Evolutionary conservation across 2,113 vertebrate genomes (phyloP), one percentile per base, ranked within the genome.

Genomic region (Anarrhichthys ocellatus): DNA sequence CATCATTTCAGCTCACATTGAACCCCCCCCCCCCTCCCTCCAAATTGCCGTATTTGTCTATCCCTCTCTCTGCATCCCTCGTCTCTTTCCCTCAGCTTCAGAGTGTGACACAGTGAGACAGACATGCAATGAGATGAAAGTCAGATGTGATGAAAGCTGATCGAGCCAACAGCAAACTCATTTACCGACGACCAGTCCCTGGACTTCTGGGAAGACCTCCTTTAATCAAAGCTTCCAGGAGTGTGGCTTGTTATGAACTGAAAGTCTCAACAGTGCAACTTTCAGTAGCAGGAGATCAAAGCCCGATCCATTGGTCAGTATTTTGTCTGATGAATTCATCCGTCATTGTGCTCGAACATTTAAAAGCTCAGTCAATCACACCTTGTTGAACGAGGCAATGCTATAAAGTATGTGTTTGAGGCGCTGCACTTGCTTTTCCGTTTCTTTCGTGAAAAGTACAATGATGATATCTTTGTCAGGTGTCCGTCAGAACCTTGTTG

Each of bases 121-220:
- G 77, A 83, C 58, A 34, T 73, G 71, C n/a, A 59, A 89, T 71
- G 85, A 85, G 87, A 91, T 78, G 74, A 85, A 84, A 86, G 83
- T 90, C 79, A 81, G 71, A 89, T 66, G 75, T 88, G 90, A 91
- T 91, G 73, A 90, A 89, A 87, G 74, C 76, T 73, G 88, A 90
- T 87, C 32, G 78, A 79, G 82, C 86, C 86, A 84, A 86, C 76
- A 83, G 81, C 76, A 87, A 88, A 86, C 81, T 88, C 79, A 76
- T 89, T 89, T 86, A 85, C 48, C 48, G 20, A 64, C 64, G 20
- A 82, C 58, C 48, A 4, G 50, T 64, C 44, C 46, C 62, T 29
- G 58, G 42, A 76, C 63, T 38, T 68, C 61, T 48, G 50, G 64
- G 52, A 82, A 84, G 29, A 59, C 29, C 11, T 65, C 27, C 24